Conservation (phyloP, 2,113 vertebrate genomes). For the Chionomys nivalis region DNA sequence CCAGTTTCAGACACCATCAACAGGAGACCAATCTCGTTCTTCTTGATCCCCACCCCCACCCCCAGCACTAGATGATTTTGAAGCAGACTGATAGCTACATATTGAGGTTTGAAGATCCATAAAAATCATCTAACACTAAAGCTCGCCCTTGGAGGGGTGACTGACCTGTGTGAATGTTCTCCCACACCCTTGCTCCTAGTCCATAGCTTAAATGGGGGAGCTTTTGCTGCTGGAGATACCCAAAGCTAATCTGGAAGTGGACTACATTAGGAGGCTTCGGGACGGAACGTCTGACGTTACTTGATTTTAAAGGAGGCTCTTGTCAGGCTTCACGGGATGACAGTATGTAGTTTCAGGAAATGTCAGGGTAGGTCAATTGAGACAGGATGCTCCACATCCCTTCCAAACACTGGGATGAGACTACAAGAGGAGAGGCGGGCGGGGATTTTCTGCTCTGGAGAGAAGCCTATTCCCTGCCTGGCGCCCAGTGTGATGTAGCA, state of each 20-base stretch:
- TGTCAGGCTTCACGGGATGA: background rate
- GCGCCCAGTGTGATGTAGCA: background rate
- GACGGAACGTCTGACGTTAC: background rate
- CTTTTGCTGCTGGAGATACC: background rate
- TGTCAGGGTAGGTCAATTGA: background rate
- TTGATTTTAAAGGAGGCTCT: conserved; percentile 19
- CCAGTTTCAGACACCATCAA: background rate
- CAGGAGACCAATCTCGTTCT: background rate
- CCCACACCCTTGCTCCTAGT: background rate
- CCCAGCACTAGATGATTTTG: background rate
- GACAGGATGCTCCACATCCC: background rate
- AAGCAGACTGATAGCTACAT: background rate
- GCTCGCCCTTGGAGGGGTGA: background rate
- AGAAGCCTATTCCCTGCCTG: background rate
- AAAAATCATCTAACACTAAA: background rate
- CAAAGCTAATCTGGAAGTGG: background rate
- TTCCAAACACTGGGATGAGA: background rate
- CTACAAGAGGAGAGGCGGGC: background rate
- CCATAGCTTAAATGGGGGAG: background rate
- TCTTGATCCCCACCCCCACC: background rate
- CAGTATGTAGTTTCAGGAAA: background rate
- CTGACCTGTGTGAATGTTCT: background rate
- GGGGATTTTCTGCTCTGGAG: background rate
- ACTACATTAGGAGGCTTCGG: background rate
- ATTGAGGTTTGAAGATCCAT: background rate